A percentile compares a stretch with the other conserved stretches of the same genome.
Evolutionary conservation across 2,113 vertebrate genomes (phyloP).

Genomic region (Cichladusa arquata): DNA sequence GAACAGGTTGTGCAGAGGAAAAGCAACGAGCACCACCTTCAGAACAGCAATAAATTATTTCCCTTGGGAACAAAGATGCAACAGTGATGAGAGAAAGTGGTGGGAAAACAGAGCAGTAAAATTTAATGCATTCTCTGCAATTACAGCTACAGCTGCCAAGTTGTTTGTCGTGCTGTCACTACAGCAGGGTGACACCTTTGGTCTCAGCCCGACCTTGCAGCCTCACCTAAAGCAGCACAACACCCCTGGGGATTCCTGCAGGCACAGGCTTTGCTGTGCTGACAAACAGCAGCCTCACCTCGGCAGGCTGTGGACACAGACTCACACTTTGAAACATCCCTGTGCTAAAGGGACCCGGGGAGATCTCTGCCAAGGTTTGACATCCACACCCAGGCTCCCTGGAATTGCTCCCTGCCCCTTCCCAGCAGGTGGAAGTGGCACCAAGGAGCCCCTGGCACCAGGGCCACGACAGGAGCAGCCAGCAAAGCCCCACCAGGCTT

Average conservation of each 20-base stretch:
- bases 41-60: neutral
- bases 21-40: conserved; percentile 20
- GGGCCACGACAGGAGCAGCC: neutral
- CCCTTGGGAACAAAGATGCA: neutral
- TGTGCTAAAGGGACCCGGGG: neutral
- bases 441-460: neutral
- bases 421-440: neutral
- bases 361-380: neutral
- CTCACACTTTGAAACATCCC: rapidly evolving
- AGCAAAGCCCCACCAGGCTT: rapidly evolving
- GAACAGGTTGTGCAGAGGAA: neutral
- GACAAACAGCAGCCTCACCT: rapidly evolving
- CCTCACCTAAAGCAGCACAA: neutral
- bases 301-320: neutral
- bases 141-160: conserved; percentile 15
- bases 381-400: neutral
- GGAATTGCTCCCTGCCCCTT: neutral
- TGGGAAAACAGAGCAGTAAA: neutral
- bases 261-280: neutral
- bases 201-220: neutral
- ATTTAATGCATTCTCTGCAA: neutral
- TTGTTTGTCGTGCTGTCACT: neutral
- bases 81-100: neutral
- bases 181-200: neutral
- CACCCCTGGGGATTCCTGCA: neutral